Evolutionary conservation across 1,140 invertebrate species (phyloP).

Genomic region (Sycobia sp.): DNA sequence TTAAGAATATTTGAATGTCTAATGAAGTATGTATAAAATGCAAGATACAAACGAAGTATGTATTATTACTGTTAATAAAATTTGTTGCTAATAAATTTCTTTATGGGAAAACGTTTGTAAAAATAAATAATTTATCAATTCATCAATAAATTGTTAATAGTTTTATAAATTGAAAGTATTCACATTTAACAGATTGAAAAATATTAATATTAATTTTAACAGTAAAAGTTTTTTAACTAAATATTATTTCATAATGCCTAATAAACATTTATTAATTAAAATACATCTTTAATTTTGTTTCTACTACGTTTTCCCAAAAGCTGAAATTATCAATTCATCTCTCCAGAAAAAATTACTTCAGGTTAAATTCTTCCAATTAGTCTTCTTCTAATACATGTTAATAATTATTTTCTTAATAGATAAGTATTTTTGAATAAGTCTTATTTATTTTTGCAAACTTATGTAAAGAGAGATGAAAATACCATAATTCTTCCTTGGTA

Average conservation of each 20-base stretch:
- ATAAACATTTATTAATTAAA: background rate
- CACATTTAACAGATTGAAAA: background rate
- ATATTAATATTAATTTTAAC: background rate
- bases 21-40: slow-evolving; percentile 12
- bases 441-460: slow-evolving; percentile 5
- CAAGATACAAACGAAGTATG: too few species aligned
- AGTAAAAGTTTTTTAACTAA: background rate
- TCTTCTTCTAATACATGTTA: slow-evolving; percentile 25
- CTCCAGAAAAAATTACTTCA: background rate
- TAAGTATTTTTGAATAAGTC: too few species aligned
- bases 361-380: slow-evolving; percentile 21
- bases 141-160: background rate
- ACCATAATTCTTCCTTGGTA: background rate
- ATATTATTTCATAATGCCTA: background rate
- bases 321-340: background rate
- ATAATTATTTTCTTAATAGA: slow-evolving; percentile 17
- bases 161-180: too few species aligned
- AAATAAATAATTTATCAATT: slow-evolving; percentile 3
- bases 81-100: slow-evolving; percentile 3
- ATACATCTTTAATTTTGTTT: background rate
- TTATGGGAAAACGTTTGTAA: slow-evolving; percentile 2
- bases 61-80: slow-evolving; percentile 20
- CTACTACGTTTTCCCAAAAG: background rate
- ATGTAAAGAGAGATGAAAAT: slow-evolving; percentile 3
- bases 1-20: slow-evolving; percentile 22